Percentiles rank a stretch among this genome's conserved stretches.
Conservation (phyloP, 2,797 vertebrate genomes). For the Cyprinodon diabolis region DNA sequence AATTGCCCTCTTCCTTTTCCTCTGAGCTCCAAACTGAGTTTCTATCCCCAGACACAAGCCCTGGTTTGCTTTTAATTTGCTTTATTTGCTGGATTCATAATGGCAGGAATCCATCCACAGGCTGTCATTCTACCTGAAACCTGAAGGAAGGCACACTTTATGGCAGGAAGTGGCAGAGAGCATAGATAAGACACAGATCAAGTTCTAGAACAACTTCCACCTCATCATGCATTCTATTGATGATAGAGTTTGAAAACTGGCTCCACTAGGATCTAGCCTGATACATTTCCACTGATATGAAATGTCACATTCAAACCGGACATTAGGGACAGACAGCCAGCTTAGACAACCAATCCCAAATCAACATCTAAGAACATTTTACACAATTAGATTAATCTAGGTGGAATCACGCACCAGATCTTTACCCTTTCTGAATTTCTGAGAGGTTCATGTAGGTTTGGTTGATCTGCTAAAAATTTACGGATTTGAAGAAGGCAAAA, state of each 20-base stretch:
- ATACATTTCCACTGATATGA: too few relatives aligned
- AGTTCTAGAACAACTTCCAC: neutral
- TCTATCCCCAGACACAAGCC: slow-evolving; percentile 37
- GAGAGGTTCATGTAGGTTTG: too few relatives aligned
- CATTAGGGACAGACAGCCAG: too few relatives aligned
- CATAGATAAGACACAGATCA: neutral
- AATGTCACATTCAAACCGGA: too few relatives aligned
- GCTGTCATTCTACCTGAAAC: neutral
- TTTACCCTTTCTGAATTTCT: too few relatives aligned
- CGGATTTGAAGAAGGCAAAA: too few relatives aligned
- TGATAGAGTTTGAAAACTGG: neutral
- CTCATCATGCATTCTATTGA: neutral
- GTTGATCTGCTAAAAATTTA: too few relatives aligned
- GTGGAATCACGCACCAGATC: too few relatives aligned
- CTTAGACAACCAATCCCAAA: too few relatives aligned
- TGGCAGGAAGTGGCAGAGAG: neutral
- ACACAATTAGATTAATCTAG: too few relatives aligned
- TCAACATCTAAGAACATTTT: too few relatives aligned
- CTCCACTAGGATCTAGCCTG: too few relatives aligned
- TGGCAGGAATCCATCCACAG: slow-evolving; percentile 17
- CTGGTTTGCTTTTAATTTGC: slow-evolving; percentile 23
- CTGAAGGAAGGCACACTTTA: neutral
- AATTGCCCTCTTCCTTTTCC: slow-evolving; percentile 78
- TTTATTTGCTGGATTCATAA: slow-evolving; percentile 4
- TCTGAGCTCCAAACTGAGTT: slow-evolving; percentile 36